Evolutionary conservation across 2,113 vertebrate species (phyloP).

Genomic region (Pycnonotus jocosus): DNA sequence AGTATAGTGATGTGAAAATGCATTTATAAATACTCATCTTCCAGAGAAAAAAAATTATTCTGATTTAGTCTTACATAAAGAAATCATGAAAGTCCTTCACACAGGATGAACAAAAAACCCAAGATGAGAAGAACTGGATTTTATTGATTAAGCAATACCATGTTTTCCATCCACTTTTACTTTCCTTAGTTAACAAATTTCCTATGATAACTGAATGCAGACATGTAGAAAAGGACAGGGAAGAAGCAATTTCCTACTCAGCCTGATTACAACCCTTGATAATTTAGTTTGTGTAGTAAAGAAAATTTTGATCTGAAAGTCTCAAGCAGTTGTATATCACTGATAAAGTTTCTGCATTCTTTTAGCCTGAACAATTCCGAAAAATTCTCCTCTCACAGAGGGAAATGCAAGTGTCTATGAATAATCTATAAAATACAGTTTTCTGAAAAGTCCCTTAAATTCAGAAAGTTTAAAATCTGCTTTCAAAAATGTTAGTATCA

Average conservation of each 20-base stretch:
- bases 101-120: not conserved
- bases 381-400: not conserved
- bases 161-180: not conserved
- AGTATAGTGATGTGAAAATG: not conserved
- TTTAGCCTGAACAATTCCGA: not conserved
- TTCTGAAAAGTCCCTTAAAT: not conserved
- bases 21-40: not conserved
- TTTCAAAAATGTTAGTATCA: not conserved
- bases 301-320: not conserved
- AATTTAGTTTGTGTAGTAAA: not conserved
- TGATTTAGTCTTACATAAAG: not conserved
- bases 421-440: not conserved
- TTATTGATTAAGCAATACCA: not conserved
- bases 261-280: not conserved
- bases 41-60: not conserved
- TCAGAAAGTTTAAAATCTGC: not conserved
- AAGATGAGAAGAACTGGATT: not conserved
- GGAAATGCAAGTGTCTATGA: not conserved
- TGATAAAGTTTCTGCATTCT: not conserved
- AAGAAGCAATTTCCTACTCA: not conserved
- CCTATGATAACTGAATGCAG: not conserved
- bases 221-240: not conserved
- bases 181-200: not conserved
- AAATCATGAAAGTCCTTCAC: not conserved
- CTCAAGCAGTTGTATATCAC: not conserved